Evolutionary conservation across 2,888 invertebrate genomes (phyloP), one percentile per base, ranked within the genome.

Genomic region (Torymus aiolomorphi): DNA sequence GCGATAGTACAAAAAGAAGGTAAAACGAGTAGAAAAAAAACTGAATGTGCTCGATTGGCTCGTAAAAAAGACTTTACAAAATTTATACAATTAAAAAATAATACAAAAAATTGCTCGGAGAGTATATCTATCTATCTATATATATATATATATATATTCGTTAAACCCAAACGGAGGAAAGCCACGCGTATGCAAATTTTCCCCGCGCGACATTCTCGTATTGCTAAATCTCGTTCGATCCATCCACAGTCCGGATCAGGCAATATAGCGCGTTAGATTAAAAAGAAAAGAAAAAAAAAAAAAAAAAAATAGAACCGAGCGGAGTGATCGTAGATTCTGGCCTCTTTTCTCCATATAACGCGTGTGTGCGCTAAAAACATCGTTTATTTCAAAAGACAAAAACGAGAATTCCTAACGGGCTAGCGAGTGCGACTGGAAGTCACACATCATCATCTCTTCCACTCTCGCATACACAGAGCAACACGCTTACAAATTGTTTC

Each of bases 31-130:
- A 71, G 76, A 78, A 75, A 76, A 76, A 61, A 81, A 69, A 42
- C 42, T 42, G 42, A 42, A 42, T 42, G 8, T 69, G 69, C 65
- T 49, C 76, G 67, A 69, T 67, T 59, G 59, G 54, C 20, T 73
- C 65, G 51, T 82, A 82, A 82, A 81, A 81, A 81, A 72, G 75
- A 78, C 80, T 82, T 82, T 80, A 82, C 77, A 82, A 80, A 82
- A 80, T 82, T 81, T 82, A 74, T 78, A 82, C 80, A 80, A 80
- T 82, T 42, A 42, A 80, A 82, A 69, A 80, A 82, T 72, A 80
- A 80, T 80, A 80, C 67, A 82, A 82, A 79, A 80, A 72, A 65
- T 80, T 69, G 57, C 72, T 70, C 75, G 56, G n/a, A 42, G 57
- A 66, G 74, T 77, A 77, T 42, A 42, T 42, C 42, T 42, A 42